Conservation (phyloP, 2,797 vertebrate genomes). For the Silurus lanzhouensis region DNA sequence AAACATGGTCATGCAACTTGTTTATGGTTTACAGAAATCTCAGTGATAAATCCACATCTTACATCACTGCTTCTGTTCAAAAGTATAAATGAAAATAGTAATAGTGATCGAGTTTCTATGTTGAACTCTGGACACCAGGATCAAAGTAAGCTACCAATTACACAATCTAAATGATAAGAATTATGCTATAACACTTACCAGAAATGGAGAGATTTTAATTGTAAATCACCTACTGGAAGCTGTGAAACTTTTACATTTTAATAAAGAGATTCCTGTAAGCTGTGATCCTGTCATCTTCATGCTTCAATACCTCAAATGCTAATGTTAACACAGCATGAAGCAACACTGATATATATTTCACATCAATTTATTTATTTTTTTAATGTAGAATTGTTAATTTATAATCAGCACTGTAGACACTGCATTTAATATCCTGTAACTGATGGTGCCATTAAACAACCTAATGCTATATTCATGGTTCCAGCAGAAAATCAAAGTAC, state of each 20-base stretch:
- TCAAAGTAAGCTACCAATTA: neutral
- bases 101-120: neutral
- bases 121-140: neutral
- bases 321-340: neutral
- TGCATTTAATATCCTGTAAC: neutral
- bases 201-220: neutral
- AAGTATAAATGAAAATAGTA: neutral
- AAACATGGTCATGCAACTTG: neutral
- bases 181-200: neutral
- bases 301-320: neutral
- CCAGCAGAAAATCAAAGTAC: too few species aligned
- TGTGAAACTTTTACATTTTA: neutral
- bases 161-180: neutral
- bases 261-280: neutral
- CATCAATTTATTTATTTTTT: too few species aligned
- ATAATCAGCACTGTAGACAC: neutral
- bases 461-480: too few species aligned
- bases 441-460: too few species aligned
- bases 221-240: neutral
- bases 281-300: neutral
- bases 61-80: neutral
- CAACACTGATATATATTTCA: neutral
- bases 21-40: conserved; percentile 2
- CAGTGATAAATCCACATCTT: neutral
- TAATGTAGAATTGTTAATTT: too few species aligned